Conservation (phyloP, 2,888 invertebrate species). For the Ypsolopha sequella region DNA sequence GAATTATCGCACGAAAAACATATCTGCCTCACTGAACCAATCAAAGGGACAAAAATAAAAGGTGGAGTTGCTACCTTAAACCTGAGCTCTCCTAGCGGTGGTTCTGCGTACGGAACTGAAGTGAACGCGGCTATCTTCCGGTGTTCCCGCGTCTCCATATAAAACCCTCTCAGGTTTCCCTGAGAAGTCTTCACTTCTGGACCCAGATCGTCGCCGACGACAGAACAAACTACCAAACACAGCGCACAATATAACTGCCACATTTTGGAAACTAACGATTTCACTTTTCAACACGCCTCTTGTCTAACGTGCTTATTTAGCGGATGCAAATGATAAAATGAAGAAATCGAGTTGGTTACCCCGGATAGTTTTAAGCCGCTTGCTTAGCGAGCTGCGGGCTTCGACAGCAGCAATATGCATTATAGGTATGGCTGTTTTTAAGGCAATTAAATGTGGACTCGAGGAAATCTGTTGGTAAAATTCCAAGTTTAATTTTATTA, state of each 20-base stretch:
- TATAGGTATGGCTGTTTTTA: no score
- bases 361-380: no score
- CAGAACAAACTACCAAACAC: slow-evolving; percentile 6
- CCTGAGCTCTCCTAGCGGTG: slow-evolving; percentile 72
- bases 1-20: not conserved
- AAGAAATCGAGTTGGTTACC: not conserved
- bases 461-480: no score
- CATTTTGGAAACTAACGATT: not conserved
- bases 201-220: slow-evolving; percentile 16
- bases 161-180: slow-evolving; percentile 68
- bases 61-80: slow-evolving; percentile 64
- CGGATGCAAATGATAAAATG: slow-evolving; percentile 1
- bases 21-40: not conserved
- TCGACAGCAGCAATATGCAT: no score
- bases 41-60: not conserved
- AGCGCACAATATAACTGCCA: not conserved
- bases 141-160: slow-evolving; percentile 66
- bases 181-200: slow-evolving; percentile 43
- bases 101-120: slow-evolving; percentile 74
- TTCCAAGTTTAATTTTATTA: no score
- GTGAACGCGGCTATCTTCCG: slow-evolving; percentile 72
- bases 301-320: not conserved
- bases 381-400: no score
- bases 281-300: not conserved
- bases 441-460: no score